Base-by-base conservation (phyloP, 2,888 invertebrate species). In the Leptura quadrifasciata region DNA sequence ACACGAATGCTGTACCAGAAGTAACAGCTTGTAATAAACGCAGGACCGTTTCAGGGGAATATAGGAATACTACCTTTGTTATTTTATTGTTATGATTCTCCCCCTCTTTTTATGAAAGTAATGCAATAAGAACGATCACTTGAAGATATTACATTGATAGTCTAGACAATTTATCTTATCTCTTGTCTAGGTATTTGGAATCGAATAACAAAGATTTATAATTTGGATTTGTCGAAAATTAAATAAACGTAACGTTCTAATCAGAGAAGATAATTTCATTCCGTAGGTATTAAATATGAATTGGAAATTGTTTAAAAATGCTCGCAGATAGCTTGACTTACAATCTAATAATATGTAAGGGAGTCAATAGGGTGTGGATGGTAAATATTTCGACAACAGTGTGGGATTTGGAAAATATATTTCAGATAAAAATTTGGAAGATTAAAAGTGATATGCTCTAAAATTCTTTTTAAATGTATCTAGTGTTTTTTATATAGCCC, bases 1-100 rank as follows among this genome's bases (percentile, higher is more conserved):
- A 64, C 64, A 47, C 64, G 64, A 39, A 18, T 17, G 35, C 57
- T 6, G 39, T 47, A 64, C 39, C 18, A 17, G 64, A 35, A 18
- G 18, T 21, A 64, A 64, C 39, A 21, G 39, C 64, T 35, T 64
- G 47, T 35, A 35, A 64, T 21, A 9, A 21, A 21, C 18, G 18
- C 35, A 64, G 64, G 21, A 18, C 39, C 64, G 64, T 17, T 3
- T 47, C 5, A 1, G 20, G 20, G n/a, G n/a, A 10, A 18, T 8
- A 17, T 27, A n/a, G 9, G 2, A n/a, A 47, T n/a, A 31, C 1
- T 47, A n/a, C 17, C 5, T 47, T 5, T n/a, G n/a, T 15, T 12
- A 39, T 39, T 12, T 35, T 35, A 35, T 35, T 35, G 10, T 35
- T 8, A 8, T 35, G 35, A 35, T 35, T 10, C 8, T 24, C 5